Conservation (phyloP, 2,888 invertebrate species). For the Clepsis dumicolana region DNA sequence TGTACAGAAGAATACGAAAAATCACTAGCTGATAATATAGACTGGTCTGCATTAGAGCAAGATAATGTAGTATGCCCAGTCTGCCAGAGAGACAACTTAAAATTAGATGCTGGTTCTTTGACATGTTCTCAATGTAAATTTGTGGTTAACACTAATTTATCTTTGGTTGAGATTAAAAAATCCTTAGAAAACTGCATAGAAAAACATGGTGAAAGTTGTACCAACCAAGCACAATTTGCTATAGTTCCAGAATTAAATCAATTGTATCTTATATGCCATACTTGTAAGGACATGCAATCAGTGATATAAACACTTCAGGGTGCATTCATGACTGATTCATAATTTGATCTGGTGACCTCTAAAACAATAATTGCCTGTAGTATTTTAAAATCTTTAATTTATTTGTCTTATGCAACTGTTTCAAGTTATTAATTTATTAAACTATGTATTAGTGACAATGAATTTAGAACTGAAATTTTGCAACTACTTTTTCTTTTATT, state of each 20-base stretch:
- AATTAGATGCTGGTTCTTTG: constrained; percentile 52
- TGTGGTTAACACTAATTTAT: constrained; percentile 60
- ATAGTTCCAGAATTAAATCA: constrained; percentile 66
- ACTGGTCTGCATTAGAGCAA: constrained; percentile 72
- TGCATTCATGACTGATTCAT: too few species aligned
- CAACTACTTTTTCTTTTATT: too few species aligned
- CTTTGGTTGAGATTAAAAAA: constrained; percentile 63
- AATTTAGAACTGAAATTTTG: too few species aligned
- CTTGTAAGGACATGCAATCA: constrained; percentile 71
- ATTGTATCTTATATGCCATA: constrained; percentile 73
- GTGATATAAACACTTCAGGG: constrained; percentile 50
- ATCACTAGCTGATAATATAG: constrained; percentile 67
- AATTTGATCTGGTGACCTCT: too few species aligned
- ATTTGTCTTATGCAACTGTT: too few species aligned
- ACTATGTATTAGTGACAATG: too few species aligned
- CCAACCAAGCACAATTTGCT: constrained; percentile 64
- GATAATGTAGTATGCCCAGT: constrained; percentile 82
- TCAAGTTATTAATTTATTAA: too few species aligned
- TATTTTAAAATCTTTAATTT: too few species aligned
- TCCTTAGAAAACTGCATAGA: constrained; percentile 62
- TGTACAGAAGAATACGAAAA: constrained; percentile 76
- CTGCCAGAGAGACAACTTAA: constrained; percentile 77
- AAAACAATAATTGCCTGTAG: too few species aligned
- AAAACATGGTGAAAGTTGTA: constrained; percentile 64
- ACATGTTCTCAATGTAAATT: constrained; percentile 71